phyloP scores from a whole-genome alignment of 2,113 vertebrate genomes.

The Rana temporaria region DNA sequence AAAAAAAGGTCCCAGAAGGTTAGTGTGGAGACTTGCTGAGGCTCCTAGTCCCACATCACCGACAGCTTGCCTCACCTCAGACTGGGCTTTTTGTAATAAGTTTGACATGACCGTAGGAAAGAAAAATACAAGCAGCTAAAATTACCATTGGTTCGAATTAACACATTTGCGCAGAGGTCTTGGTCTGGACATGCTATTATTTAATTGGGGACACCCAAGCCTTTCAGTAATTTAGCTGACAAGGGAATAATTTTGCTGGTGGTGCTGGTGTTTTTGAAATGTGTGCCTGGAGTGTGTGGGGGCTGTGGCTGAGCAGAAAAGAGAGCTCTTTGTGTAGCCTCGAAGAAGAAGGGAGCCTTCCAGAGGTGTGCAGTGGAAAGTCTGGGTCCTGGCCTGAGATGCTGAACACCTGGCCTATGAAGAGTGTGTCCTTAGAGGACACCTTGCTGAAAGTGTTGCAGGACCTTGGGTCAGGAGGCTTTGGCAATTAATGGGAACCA shows the following conservation, averaged over 20 bases:
- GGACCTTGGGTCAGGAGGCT: slow-evolving; percentile 47
- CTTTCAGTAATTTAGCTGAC: slow-evolving; percentile 28
- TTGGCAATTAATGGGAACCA: slow-evolving; percentile 65
- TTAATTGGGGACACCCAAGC: slow-evolving; percentile 21
- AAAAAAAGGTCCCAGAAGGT: not conserved
- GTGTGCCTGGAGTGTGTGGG: slow-evolving; percentile 23
- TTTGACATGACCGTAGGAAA: no score
- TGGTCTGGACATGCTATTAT: slow-evolving; percentile 4
- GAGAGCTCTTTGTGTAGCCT: slow-evolving; percentile 62
- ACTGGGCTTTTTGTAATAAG: no score
- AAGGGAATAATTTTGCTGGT: slow-evolving; percentile 19
- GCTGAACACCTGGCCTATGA: slow-evolving; percentile 22
- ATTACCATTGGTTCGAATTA: not conserved
- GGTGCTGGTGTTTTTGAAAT: slow-evolving; percentile 30
- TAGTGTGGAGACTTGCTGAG: no score
- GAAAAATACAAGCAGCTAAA: not conserved
- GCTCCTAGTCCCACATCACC: no score
- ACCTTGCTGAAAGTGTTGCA: slow-evolving; percentile 47
- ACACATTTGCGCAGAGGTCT: not conserved
- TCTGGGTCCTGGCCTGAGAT: slow-evolving; percentile 27
- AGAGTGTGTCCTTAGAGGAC: slow-evolving; percentile 36
- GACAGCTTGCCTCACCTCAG: no score
- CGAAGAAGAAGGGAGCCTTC: slow-evolving; percentile 1
- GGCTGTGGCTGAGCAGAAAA: slow-evolving; percentile 40
- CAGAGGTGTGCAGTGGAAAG: slow-evolving; percentile 42